These are phyloP conservation scores for Jacana jacana DNA, from an alignment of 2,113 vertebrate genomes.

Conservation along the genomic window DNA sequence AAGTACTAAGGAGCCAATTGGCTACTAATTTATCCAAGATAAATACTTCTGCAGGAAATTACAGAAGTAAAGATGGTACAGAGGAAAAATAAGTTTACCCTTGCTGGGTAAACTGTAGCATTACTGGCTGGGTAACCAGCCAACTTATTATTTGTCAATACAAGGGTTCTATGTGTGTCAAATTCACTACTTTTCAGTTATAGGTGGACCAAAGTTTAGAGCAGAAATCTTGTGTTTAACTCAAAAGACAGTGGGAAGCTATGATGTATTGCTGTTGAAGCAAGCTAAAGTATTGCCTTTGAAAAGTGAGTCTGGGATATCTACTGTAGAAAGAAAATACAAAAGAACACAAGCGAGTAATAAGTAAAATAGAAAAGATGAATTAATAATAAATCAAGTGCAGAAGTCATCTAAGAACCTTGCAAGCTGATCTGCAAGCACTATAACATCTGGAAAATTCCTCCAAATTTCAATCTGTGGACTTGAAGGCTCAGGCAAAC, in stretches of 20 bases:
- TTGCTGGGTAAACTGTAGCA: neutral
- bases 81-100: neutral
- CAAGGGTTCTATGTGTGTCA: neutral
- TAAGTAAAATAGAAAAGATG: neutral
- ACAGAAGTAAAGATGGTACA: neutral
- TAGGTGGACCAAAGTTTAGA: neutral
- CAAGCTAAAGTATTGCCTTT: neutral
- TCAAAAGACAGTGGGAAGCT: neutral
- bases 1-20: neutral
- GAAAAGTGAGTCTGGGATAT: neutral
- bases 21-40: neutral
- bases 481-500: neutral
- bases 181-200: neutral
- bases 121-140: neutral
- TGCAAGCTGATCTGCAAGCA: neutral
- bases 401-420: neutral
- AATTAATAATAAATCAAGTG: neutral
- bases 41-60: neutral
- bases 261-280: neutral
- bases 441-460: constrained; percentile 21
- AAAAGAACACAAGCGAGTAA: neutral
- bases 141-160: neutral
- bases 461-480: neutral
- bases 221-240: neutral
- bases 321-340: neutral